phyloP scores from a whole-genome alignment of 2,888 invertebrate genomes.

The Orthonevra nobilis region DNA sequence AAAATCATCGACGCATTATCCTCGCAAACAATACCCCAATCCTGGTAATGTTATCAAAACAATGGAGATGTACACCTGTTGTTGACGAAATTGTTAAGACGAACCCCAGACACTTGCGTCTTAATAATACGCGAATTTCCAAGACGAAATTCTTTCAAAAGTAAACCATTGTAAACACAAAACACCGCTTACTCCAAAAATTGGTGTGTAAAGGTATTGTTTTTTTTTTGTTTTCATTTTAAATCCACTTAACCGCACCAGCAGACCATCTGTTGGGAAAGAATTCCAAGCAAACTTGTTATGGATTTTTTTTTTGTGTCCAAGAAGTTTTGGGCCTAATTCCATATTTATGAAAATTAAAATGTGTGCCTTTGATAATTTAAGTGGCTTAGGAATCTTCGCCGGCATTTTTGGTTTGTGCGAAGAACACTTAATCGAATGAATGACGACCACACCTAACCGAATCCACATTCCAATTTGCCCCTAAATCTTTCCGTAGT shows the following conservation, averaged over 20 bases:
- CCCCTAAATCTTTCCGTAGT: slow-evolving; percentile 24
- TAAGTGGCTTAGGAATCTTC: slow-evolving; percentile 36
- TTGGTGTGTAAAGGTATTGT: slow-evolving; percentile 6
- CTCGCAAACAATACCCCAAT: too few relatives aligned
- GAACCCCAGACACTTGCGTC: too few relatives aligned
- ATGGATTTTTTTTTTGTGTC: slow-evolving; percentile 2
- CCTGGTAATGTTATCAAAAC: too few relatives aligned
- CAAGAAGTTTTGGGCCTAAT: slow-evolving; percentile 32
- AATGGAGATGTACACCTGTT: too few relatives aligned
- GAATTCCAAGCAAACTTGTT: slow-evolving; percentile 8
- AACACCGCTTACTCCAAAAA: too few relatives aligned
- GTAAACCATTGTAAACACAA: neutral
- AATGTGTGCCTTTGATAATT: slow-evolving; percentile 31
- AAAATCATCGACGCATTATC: too few relatives aligned
- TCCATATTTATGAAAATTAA: slow-evolving; percentile 40
- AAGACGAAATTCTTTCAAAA: neutral
- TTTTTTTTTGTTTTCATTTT: neutral
- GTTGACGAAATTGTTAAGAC: too few relatives aligned
- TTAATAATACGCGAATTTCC: too few relatives aligned
- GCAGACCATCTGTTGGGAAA: neutral
- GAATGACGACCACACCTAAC: slow-evolving; percentile 23
- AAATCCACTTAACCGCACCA: neutral
- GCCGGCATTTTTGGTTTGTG: slow-evolving; percentile 30
- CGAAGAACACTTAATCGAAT: slow-evolving; percentile 55
- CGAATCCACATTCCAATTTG: neutral